Evolutionary conservation across 2,888 invertebrate genomes (phyloP), one percentile per base, ranked within the genome.

Genomic region (Salticus scenicus): DNA sequence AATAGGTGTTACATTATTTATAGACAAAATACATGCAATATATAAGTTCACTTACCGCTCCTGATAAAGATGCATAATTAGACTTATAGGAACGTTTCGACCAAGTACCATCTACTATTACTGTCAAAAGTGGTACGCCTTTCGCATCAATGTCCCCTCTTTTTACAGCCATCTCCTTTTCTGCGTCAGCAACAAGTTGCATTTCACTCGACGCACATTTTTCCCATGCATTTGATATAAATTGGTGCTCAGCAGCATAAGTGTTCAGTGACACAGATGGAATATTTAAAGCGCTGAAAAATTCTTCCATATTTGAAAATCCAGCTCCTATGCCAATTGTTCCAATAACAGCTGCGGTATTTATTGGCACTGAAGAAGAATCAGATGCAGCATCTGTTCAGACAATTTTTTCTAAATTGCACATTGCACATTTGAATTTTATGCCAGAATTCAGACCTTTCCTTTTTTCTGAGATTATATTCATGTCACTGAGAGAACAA

Each of bases 1-100:
- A n/a, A n/a, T n/a, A n/a, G n/a, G n/a, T n/a, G n/a, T n/a, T n/a
- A n/a, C n/a, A n/a, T n/a, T n/a, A n/a, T n/a, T n/a, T n/a, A n/a
- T n/a, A n/a, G n/a, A n/a, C n/a, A n/a, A n/a, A n/a, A n/a, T n/a
- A n/a, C n/a, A n/a, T n/a, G n/a, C n/a, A 37, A 37, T 37, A 37
- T 37, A 37, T 37, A 37, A 51, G n/a, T 51, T 8, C 17, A 51
- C 51, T 51, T 51, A 51, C 51, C 5, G 17, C 51, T 51, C 51
- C 51, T n/a, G 51, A 51, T 51, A 51, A 51, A n/a, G 51, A 51
- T 14, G 51, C 17, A 51, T 51, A 51, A 51, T 51, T 51, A 8
- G 51, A 8, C 17, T 17, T 51, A 17, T 51, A 51, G 17, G 51
- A 51, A 51, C 51, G 51, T 14, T 51, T 51, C 2, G 51, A 5